Percentiles rank a stretch among this genome's conserved stretches.
Conservation (phyloP, 2,113 vertebrate species). For the Anarrhichthys ocellatus region DNA sequence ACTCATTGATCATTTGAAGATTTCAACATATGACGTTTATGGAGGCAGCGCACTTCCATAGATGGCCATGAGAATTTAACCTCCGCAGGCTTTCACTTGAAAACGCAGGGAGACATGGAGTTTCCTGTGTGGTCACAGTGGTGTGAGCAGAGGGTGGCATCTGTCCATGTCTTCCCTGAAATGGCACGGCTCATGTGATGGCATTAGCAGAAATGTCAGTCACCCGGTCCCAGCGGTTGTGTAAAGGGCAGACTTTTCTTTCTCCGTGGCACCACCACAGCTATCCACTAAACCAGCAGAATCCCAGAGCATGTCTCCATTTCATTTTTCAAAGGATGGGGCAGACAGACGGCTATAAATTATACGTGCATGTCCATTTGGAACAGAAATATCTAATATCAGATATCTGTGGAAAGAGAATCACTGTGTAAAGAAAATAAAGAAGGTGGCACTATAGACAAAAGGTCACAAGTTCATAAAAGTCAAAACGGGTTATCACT, state of each 20-base stretch:
- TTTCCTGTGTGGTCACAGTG: constrained; percentile 71
- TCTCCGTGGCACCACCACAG: constrained; percentile 45
- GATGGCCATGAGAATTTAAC: constrained; percentile 31
- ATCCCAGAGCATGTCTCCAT: constrained; percentile 32
- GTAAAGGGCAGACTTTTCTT: constrained; percentile 69
- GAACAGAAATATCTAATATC: constrained; percentile 6
- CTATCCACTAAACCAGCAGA: constrained; percentile 41
- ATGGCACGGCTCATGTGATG: constrained; percentile 71
- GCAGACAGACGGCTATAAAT: constrained; percentile 9
- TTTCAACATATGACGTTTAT: constrained; percentile 28
- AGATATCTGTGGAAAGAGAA: background rate
- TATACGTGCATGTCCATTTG: background rate
- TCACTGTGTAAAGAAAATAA: background rate
- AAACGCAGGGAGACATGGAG: constrained; percentile 58
- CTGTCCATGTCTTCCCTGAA: constrained; percentile 66
- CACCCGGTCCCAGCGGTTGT: constrained; percentile 60
- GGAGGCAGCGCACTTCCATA: constrained; percentile 26
- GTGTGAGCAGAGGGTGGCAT: constrained; percentile 65
- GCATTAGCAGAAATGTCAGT: constrained; percentile 77
- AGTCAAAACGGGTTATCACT: background rate
- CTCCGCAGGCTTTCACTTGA: constrained; percentile 41
- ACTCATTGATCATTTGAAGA: constrained; percentile 34
- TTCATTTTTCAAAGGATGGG: constrained; percentile 32
- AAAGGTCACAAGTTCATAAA: constrained; percentile 1
- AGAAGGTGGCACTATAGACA: background rate